These are phyloP conservation scores for Coreoperca whiteheadi DNA, from an alignment of 2,113 vertebrate genomes.

Conservation along the genomic window DNA sequence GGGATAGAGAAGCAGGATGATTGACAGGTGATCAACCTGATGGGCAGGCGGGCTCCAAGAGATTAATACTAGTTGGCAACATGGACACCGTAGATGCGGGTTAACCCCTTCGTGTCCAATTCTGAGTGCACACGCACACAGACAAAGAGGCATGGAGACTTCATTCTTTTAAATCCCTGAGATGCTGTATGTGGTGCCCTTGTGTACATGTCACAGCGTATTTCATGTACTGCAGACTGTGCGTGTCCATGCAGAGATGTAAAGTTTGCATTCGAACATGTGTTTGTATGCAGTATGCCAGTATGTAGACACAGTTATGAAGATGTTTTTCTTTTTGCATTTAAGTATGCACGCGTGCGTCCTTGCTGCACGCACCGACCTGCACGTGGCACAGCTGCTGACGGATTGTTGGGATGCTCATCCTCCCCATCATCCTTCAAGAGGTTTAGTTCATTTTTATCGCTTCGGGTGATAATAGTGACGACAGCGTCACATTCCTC, in stretches of 20 bases:
- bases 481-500: slow-evolving; percentile 19
- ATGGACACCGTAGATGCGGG: not conserved
- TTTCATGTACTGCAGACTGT: not conserved
- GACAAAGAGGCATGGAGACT: not conserved
- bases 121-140: not conserved
- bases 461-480: slow-evolving; percentile 15
- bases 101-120: not conserved
- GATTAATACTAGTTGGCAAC: slow-evolving; percentile 7
- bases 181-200: not conserved
- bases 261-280: not conserved
- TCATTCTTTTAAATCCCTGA: not conserved
- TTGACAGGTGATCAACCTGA: slow-evolving; percentile 36
- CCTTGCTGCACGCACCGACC: not conserved
- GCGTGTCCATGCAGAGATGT: not conserved
- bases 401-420: not conserved
- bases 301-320: not conserved
- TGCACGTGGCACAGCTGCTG: not conserved
- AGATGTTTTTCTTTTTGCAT: not conserved
- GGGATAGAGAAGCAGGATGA: slow-evolving; percentile 17
- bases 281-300: no score
- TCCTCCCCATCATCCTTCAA: slow-evolving; percentile 13
- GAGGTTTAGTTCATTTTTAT: slow-evolving; percentile 55
- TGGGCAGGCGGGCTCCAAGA: not conserved
- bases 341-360: not conserved
- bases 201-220: not conserved